phyloP scores from a whole-genome alignment of 1,140 invertebrate species.

The Musca vetustissima region DNA sequence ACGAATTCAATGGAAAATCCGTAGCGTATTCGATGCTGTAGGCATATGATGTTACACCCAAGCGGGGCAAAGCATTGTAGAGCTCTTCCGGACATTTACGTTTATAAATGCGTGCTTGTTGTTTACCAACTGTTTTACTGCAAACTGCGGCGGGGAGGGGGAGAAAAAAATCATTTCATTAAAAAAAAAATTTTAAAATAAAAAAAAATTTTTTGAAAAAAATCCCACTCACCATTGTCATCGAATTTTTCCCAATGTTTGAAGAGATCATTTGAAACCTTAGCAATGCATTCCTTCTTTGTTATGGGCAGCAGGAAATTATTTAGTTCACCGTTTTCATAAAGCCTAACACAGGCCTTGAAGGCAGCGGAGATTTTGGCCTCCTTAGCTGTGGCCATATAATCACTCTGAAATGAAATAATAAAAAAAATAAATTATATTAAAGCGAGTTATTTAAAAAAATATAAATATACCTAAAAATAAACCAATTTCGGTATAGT shows the following conservation, averaged over 20 bases:
- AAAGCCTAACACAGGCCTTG: slow-evolving; percentile 71
- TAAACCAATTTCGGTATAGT: no score
- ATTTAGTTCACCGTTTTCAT: slow-evolving; percentile 75
- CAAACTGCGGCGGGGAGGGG: slow-evolving; percentile 11
- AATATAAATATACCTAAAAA: neutral
- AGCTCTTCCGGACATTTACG: slow-evolving; percentile 59
- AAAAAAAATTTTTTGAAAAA: neutral
- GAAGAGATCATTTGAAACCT: slow-evolving; percentile 44
- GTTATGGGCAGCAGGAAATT: slow-evolving; percentile 74
- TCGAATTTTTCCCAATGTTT: slow-evolving; percentile 61
- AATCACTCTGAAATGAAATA: slow-evolving; percentile 60
- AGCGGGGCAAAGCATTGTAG: slow-evolving; percentile 34
- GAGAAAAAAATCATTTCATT: no score
- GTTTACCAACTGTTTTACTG: slow-evolving; percentile 62
- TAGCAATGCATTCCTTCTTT: slow-evolving; percentile 58
- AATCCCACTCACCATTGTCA: slow-evolving; percentile 48
- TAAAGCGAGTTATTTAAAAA: neutral
- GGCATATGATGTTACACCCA: slow-evolving; percentile 40
- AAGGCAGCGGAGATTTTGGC: slow-evolving; percentile 84
- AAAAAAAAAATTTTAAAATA: neutral
- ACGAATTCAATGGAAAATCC: slow-evolving; percentile 32
- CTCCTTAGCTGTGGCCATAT: slow-evolving; percentile 60
- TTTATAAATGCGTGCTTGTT: slow-evolving; percentile 70
- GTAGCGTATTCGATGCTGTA: slow-evolving; percentile 41
- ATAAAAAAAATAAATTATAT: neutral